Conservation (phyloP, 2,797 vertebrate genomes). For the Xyrichtys novacula region DNA sequence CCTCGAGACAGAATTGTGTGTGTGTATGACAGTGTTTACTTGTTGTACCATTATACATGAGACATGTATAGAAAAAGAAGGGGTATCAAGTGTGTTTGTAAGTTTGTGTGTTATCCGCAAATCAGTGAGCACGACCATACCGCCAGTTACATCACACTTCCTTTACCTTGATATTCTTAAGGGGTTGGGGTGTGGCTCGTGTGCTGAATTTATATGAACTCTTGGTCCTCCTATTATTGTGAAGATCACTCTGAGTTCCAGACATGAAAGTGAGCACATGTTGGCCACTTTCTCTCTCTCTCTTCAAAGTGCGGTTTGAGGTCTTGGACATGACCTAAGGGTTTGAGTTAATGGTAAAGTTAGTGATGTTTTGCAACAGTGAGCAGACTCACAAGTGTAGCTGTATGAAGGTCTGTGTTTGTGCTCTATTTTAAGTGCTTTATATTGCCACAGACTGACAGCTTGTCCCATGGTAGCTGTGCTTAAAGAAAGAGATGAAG, state of each 20-base stretch:
- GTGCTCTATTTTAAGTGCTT: background rate
- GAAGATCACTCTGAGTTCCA: background rate
- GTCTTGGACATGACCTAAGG: background rate
- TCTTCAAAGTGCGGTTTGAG: background rate
- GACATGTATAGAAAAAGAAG: background rate
- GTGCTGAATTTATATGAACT: background rate
- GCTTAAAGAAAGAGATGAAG: slow-evolving; percentile 38
- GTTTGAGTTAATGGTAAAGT: background rate
- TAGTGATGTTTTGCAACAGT: background rate
- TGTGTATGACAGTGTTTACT: background rate
- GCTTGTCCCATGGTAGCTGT: slow-evolving; percentile 32
- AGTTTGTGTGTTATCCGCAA: background rate
- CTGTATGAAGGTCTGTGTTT: slow-evolving; percentile 1
- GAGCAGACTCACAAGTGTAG: background rate
- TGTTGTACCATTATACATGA: background rate
- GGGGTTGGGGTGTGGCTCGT: background rate
- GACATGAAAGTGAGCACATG: background rate
- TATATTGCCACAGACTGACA: slow-evolving; percentile 55
- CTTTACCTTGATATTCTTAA: background rate
- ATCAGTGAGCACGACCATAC: background rate
- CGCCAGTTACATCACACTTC: background rate
- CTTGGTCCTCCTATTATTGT: background rate
- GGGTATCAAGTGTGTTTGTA: background rate
- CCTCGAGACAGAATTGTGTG: background rate
- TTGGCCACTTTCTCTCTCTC: background rate